Evolutionary conservation across 1,140 invertebrate genomes (phyloP).

Genomic region (Lepidurus packardi): DNA sequence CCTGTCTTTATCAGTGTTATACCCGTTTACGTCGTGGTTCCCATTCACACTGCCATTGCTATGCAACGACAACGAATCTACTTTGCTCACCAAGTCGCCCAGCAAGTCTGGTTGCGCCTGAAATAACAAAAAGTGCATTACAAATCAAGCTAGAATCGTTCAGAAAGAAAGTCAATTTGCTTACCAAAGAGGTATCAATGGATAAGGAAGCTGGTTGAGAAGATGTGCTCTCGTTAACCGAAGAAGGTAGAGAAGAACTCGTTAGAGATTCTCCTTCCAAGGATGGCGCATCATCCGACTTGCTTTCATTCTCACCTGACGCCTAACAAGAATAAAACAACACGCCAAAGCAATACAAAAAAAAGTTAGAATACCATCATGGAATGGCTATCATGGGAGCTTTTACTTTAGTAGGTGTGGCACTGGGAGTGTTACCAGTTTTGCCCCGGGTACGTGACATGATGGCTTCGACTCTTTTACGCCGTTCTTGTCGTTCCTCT

Average conservation of each 20-base stretch:
- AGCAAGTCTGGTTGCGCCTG: conserved; percentile 29
- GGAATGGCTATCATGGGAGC: neutral
- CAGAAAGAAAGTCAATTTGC: neutral
- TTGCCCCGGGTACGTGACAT: conserved; percentile 68
- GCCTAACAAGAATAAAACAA: neutral
- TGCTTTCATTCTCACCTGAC: neutral
- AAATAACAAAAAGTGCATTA: neutral
- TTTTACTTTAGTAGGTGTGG: conserved; percentile 46
- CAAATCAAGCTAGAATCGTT: neutral
- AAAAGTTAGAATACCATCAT: neutral
- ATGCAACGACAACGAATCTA: neutral
- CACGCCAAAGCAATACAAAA: neutral
- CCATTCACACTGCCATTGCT: conserved; percentile 4
- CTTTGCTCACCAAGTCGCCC: conserved; percentile 31
- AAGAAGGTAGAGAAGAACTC: neutral
- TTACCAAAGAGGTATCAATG: neutral
- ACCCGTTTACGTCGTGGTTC: conserved; percentile 4
- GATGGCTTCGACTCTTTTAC: conserved; percentile 73
- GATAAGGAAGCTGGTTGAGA: conserved; percentile 24
- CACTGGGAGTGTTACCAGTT: conserved; percentile 49
- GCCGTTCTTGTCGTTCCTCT: conserved; percentile 66
- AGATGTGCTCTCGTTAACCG: neutral
- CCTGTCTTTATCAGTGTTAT: conserved; percentile 14
- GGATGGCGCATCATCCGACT: neutral
- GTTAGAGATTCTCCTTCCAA: neutral